These are phyloP conservation scores for Grammatotria lemairii DNA, from an alignment of 2,113 vertebrate species.

Conservation along the genomic window DNA sequence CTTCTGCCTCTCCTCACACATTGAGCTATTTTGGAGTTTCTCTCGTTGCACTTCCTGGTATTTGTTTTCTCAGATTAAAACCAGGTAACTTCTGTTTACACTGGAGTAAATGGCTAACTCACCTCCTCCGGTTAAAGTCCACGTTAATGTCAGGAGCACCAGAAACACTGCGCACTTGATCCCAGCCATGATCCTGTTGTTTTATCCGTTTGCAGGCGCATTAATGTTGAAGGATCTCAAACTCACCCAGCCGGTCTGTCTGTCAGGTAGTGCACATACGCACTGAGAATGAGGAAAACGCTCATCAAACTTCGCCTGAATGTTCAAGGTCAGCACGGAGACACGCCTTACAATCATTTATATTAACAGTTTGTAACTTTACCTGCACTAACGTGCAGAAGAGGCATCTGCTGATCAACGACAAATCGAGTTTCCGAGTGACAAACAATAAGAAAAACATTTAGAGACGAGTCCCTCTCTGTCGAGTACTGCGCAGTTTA, in stretches of 20 bases:
- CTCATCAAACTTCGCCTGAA: background rate
- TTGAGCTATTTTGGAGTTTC: fast-evolving
- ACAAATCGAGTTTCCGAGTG: background rate
- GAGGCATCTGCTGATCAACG: background rate
- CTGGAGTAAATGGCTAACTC: fast-evolving
- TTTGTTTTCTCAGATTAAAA: background rate
- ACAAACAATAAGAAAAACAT: background rate
- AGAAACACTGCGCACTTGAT: background rate
- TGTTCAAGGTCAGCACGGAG: background rate
- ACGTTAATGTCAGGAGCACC: background rate
- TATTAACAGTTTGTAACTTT: background rate
- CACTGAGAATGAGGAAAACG: background rate
- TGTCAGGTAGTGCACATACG: fast-evolving
- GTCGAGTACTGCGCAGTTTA: fast-evolving
- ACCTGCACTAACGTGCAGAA: background rate
- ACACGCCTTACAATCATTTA: background rate
- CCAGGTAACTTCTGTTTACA: background rate
- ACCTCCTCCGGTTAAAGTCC: background rate
- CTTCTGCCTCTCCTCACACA: background rate
- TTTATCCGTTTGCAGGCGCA: background rate
- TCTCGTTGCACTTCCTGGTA: background rate
- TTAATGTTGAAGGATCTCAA: background rate
- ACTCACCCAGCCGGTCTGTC: fast-evolving
- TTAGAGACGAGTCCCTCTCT: background rate
- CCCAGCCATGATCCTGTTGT: background rate